These are phyloP conservation scores for Picus viridis DNA, from an alignment of 2,797 vertebrate genomes.

Conservation along the genomic window DNA sequence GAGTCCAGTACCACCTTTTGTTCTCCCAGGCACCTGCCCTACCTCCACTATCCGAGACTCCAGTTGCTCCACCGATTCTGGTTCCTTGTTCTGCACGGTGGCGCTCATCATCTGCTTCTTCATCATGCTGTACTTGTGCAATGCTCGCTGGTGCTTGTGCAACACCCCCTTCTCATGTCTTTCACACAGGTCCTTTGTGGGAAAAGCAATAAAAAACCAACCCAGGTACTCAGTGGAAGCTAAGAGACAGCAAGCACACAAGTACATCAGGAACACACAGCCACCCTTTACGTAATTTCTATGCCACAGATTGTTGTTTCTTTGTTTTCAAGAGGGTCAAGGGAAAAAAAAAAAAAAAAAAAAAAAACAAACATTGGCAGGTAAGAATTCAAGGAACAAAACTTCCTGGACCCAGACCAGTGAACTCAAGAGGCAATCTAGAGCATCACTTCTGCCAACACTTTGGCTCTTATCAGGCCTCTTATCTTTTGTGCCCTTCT, in stretches of 20 bases:
- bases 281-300: neutral
- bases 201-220: neutral
- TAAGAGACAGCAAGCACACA: neutral
- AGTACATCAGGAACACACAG: neutral
- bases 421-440: neutral
- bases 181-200: conserved; percentile 90
- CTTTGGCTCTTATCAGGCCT: conserved; percentile 5
- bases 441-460: neutral
- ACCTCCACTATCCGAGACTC: conserved; percentile 97
- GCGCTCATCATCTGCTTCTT: conserved; percentile 95
- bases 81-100: conserved; percentile 89
- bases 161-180: conserved; percentile 96
- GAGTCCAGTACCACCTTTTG: neutral
- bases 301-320: neutral
- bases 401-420: neutral
- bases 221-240: conserved; percentile 34
- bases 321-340: neutral
- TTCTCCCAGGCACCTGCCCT: neutral
- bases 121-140: conserved; percentile 95
- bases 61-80: conserved; percentile 90
- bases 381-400: neutral
- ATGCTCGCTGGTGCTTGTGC: conserved; percentile 93
- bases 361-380: neutral
- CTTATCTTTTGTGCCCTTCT: neutral
- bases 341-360: neutral